Evolutionary conservation across 1,140 invertebrate genomes (phyloP).

Genomic region (Drosophila rhopaloa): DNA sequence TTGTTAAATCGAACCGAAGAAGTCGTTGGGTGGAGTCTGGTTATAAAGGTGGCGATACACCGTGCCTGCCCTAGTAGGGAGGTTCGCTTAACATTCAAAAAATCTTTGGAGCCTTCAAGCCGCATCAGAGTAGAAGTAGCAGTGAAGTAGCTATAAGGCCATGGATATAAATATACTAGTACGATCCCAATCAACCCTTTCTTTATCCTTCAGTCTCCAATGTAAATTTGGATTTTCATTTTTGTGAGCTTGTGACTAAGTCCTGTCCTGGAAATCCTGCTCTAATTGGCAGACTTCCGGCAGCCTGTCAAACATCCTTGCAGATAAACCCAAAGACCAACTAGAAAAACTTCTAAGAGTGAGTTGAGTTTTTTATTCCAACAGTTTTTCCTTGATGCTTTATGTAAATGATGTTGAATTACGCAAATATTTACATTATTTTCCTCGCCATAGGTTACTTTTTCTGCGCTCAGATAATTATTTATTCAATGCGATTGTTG

Average conservation of each 20-base stretch:
- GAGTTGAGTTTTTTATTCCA: neutral
- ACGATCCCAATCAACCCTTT: too few species aligned
- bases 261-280: constrained; percentile 27
- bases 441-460: constrained; percentile 14
- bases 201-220: too few species aligned
- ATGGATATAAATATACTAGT: too few species aligned
- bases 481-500: constrained; percentile 37
- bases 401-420: constrained; percentile 28
- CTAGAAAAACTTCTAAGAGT: neutral
- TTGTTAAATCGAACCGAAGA: too few species aligned
- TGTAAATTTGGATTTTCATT: neutral
- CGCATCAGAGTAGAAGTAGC: too few species aligned
- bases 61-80: too few species aligned
- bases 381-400: constrained; percentile 7
- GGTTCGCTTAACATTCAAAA: too few species aligned
- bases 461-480: constrained; percentile 10
- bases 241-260: constrained; percentile 15
- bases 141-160: too few species aligned
- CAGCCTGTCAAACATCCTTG: constrained; percentile 25
- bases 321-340: neutral
- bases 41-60: too few species aligned
- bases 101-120: too few species aligned
- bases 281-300: constrained; percentile 43
- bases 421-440: constrained; percentile 38
- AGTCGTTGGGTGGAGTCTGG: too few species aligned